Evolutionary conservation across 2,113 vertebrate species (phyloP), one percentile per base, ranked within the genome.

Genomic region (Thryonomys swinderianus): DNA sequence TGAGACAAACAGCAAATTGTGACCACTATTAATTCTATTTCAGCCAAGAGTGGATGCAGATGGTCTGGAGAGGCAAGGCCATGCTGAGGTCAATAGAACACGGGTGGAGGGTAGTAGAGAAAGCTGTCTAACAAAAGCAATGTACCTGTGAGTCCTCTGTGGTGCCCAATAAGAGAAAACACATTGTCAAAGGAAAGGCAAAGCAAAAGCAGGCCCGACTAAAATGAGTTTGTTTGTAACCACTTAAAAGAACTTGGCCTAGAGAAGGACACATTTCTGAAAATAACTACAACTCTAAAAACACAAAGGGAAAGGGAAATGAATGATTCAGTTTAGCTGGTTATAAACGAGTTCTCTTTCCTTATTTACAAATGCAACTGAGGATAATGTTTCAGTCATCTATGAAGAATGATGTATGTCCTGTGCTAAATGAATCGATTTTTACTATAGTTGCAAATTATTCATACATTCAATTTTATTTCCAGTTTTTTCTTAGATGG

Each of bases 1-100:
- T 96, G 97, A 97, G 92, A 96, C 96, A 98, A 98, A 98, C 97
- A 97, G 95, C 88, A 34, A 97, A 94, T 93, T 96, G 96, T 66
- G 66, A 98, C 97, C 96, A 95, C 91, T 96, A 97, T 98, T 96
- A 92, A 97, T 98, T 97, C 97, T 97, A 79, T 96, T 98, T 98
- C 94, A 95, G 93, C 64, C 94, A 95, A 97, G 95, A 97, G 93
- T 93, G 92, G 85, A 83, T 94, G 53, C 93, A 97, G 96, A 98
- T 94, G 96, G 93, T 74, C 89, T 91, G 2, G 3, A 94, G 85
- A 97, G 97, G 96, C 78, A 93, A 40, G 92, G 89, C 89, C 89
- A 95, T 7, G 48, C 74, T 97, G 94, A 95, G 96, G 93, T 94
- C 92, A 96, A 37, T 48, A 74, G 89, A 94, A 88, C 64, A 21